Evolutionary conservation across 2,797 vertebrate genomes (phyloP).

Genomic region (Mormyrops attenuatus): DNA sequence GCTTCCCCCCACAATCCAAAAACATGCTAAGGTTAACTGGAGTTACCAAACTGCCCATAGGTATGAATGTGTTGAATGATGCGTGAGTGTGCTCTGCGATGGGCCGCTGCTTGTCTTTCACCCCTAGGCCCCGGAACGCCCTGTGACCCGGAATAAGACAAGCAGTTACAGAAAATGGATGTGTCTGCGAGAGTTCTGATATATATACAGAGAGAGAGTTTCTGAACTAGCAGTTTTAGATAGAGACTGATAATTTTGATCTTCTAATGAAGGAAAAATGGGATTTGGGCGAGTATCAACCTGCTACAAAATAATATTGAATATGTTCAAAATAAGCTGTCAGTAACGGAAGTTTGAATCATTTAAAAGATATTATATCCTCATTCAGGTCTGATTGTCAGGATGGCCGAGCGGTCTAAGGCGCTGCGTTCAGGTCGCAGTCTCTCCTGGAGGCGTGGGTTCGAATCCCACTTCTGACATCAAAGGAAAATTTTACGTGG

Average conservation of each 20-base stretch:
- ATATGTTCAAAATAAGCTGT: neutral
- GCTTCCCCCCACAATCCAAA: no score
- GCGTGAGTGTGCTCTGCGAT: no score
- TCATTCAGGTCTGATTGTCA: neutral
- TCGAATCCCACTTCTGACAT: neutral
- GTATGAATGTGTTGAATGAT: no score
- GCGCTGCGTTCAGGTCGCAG: neutral
- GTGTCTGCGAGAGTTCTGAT: no score
- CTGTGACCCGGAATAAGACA: no score
- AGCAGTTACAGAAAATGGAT: no score
- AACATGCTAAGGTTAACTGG: no score
- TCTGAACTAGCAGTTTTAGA: neutral
- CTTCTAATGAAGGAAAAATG: neutral
- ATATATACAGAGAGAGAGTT: neutral
- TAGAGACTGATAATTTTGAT: neutral
- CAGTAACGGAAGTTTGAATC: no score
- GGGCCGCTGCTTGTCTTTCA: no score
- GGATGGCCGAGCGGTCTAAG: neutral
- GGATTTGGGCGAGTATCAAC: neutral
- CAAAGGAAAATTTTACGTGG: neutral
- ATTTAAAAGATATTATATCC: no score
- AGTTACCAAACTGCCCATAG: no score
- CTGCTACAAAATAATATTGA: neutral
- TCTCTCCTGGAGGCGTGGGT: neutral
- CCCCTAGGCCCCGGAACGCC: no score